Evolutionary conservation across 2,113 vertebrate species (phyloP).

Genomic region (mouse (Mus musculus)): DNA sequence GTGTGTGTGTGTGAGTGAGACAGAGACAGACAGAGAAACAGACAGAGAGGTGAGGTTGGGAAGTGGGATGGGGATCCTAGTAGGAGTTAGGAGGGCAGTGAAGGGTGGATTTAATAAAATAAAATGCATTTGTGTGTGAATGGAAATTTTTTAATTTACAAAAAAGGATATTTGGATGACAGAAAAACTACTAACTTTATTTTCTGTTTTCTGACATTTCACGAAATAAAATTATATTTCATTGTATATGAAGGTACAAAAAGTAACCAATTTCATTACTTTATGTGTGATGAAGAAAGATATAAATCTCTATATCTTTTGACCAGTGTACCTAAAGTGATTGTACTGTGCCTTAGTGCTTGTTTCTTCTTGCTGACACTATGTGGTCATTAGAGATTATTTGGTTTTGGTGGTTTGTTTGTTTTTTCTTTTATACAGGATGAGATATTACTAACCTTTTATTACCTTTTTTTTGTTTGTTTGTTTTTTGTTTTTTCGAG

Average conservation of each 20-base stretch:
- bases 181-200: background rate
- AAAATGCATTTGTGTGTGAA: background rate
- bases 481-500: too few relatives aligned
- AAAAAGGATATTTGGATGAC: background rate
- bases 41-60: background rate
- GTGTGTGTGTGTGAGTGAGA: background rate
- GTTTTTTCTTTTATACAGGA: background rate
- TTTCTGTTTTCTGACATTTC: constrained; percentile 11
- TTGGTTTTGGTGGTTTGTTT: background rate
- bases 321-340: background rate
- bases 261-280: background rate
- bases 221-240: constrained; percentile 4
- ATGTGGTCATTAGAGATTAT: background rate
- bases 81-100: background rate
- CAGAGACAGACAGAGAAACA: too few relatives aligned
- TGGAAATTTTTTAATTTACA: background rate
- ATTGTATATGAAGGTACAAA: constrained; percentile 37
- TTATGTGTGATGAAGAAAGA: background rate
- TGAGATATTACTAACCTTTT: constrained; percentile 29
- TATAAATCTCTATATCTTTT: background rate
- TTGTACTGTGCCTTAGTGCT: background rate
- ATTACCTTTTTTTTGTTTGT: background rate
- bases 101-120: background rate
- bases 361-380: constrained; percentile 5
- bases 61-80: background rate